Conservation (phyloP, 2,888 invertebrate species). For the Tachina grossa region DNA sequence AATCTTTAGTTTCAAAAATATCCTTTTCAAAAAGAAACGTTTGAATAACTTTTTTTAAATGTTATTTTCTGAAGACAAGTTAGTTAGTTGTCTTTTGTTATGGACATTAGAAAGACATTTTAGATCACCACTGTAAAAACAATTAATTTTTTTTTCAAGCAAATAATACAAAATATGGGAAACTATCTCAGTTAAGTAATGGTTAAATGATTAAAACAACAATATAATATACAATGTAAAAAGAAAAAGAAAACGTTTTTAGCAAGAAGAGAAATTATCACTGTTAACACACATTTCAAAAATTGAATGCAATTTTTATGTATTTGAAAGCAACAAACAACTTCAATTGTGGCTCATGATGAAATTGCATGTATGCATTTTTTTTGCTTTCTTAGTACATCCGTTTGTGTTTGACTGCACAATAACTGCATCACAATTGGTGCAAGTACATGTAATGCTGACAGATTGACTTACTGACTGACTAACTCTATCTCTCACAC, state of each 20-base stretch:
- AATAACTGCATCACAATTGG: constrained; percentile 50
- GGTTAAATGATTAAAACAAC: constrained; percentile 45
- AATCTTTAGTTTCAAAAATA: neutral
- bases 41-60: too few relatives aligned
- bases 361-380: constrained; percentile 49
- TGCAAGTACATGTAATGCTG: constrained; percentile 52
- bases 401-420: constrained; percentile 57
- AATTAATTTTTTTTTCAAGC: neutral
- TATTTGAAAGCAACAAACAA: constrained; percentile 46
- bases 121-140: neutral
- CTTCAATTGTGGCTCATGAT: constrained; percentile 46
- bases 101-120: neutral
- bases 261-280: constrained; percentile 68
- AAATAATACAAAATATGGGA: constrained; percentile 45
- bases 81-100: neutral
- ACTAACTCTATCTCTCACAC: constrained; percentile 28
- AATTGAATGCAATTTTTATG: constrained; percentile 57
- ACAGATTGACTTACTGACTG: constrained; percentile 33
- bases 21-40: neutral
- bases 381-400: constrained; percentile 46
- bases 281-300: constrained; percentile 66
- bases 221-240: constrained; percentile 4
- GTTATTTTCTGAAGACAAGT: neutral
- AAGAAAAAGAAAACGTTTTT: constrained; percentile 57
- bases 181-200: constrained; percentile 67